Conservation (phyloP, 2,888 invertebrate species). For the Enchytraeus crypticus region DNA sequence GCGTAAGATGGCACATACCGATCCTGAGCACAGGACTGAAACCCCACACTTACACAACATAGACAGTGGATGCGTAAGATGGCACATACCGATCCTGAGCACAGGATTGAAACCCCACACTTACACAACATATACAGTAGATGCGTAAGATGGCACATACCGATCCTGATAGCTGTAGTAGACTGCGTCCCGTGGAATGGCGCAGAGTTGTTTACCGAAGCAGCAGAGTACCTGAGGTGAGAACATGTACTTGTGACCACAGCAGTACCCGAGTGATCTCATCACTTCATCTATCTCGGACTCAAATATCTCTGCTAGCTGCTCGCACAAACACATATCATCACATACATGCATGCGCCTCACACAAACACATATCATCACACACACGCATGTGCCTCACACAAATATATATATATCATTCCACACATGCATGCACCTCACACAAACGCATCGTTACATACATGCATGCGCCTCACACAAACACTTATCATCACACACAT, state of each 20-base stretch:
- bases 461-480: conserved; percentile 69
- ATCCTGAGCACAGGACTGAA: background rate
- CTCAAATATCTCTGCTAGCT: conserved; percentile 97
- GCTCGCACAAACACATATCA: background rate
- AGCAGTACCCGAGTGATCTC: conserved; percentile 95
- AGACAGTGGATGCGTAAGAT: too few species aligned
- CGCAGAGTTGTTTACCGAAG: conserved; percentile 87
- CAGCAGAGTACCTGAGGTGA: conserved; percentile 98
- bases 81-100: background rate
- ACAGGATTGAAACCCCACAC: background rate
- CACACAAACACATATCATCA: background rate
- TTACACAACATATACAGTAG: background rate
- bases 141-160: conserved; percentile 51
- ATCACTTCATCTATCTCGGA: conserved; percentile 96
- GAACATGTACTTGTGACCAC: conserved; percentile 94
- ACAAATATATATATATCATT: background rate
- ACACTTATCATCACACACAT: background rate
- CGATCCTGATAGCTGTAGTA: conserved; percentile 97
- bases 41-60: too few species aligned
- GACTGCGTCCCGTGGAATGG: conserved; percentile 93
- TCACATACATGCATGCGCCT: background rate
- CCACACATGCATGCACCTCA: too few species aligned
- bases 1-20: background rate
- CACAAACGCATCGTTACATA: too few species aligned
- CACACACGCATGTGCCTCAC: background rate